Percentiles rank a stretch among this genome's conserved stretches.
Conservation (phyloP, 2,113 vertebrate species). For the Rhagologus leucostigma region DNA sequence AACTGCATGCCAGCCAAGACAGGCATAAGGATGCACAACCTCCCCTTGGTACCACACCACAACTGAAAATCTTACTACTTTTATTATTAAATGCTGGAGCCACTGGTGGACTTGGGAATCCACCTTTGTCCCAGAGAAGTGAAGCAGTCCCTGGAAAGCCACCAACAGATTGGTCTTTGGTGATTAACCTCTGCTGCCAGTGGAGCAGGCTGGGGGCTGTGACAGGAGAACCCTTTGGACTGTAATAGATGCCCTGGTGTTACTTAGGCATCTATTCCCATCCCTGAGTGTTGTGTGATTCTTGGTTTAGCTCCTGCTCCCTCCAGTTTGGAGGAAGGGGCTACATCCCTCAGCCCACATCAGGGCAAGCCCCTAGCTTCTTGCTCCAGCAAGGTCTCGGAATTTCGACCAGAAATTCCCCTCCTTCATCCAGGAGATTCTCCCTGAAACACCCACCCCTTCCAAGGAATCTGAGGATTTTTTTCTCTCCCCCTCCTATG, state of each 20-base stretch:
- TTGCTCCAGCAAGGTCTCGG: background rate
- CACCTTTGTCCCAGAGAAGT: background rate
- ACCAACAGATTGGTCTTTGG: rapidly evolving
- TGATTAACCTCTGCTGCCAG: background rate
- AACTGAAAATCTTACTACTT: background rate
- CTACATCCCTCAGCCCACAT: background rate
- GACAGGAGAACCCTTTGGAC: background rate
- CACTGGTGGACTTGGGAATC: rapidly evolving
- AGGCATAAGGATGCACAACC: rapidly evolving
- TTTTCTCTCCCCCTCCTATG: background rate
- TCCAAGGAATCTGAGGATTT: background rate
- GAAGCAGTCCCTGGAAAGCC: background rate
- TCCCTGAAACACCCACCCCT: background rate
- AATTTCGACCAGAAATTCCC: background rate
- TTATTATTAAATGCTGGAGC: background rate
- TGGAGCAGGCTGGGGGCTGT: rapidly evolving
- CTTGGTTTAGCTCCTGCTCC: background rate
- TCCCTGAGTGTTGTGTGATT: too few species aligned
- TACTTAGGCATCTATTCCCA: too few species aligned
- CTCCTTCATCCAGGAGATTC: background rate
- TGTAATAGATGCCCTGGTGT: background rate
- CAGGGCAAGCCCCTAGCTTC: rapidly evolving
- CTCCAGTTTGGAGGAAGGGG: rapidly evolving
- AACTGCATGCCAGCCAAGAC: background rate
- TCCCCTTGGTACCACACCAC: background rate